Evolutionary conservation across 1,140 invertebrate species (phyloP), one percentile per base, ranked within the genome.

Genomic region (Akabosia matsudoensis): DNA sequence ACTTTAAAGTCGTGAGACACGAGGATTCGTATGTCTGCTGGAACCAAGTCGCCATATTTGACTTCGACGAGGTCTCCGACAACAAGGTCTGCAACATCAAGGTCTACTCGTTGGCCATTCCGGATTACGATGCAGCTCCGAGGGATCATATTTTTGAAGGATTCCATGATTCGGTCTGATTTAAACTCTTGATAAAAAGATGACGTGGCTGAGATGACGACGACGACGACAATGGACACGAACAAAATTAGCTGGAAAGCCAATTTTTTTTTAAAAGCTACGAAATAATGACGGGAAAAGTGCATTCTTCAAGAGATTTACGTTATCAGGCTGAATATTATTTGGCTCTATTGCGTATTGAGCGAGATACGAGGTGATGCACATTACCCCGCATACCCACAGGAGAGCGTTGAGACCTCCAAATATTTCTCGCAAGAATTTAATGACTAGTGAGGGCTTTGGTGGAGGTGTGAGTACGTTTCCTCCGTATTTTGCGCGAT

Each of bases 21-120:
- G 54, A 93, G 88, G 77, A 95, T 88, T 75, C 93, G 87, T 4
- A 94, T 88, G 84, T 95, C 93, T 26, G 93, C 93, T 4, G 93
- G 93, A 30, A 95, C 89, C 74, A 92, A 87, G 83, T 95, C 92
- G 16, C 93, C 93, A 78, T 91, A 89, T 80, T 88, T 90, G 81
- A 95, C 90, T 81, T 93, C 91, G 0, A 95, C 90, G 37, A 95
- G 85, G 83, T 96, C 93, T 33, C 93, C 93, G 14, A 92, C 81
- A 0, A 92, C 91, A 0, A 94, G 81, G 10, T 92, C 87, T 18
- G 7, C 37, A 45, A 18, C 37, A 10, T 45, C 18, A 45, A 80
- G 88, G 88, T 88, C 86, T 34, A 87, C 83, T 79, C 90, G 89
- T 4, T 86, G 79, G 1, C 90, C 90, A 71, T 90, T 88, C 73